Evolutionary conservation across 2,797 vertebrate species (phyloP), one percentile per base, ranked within the genome.

Genomic region (Microchirus variegatus): DNA sequence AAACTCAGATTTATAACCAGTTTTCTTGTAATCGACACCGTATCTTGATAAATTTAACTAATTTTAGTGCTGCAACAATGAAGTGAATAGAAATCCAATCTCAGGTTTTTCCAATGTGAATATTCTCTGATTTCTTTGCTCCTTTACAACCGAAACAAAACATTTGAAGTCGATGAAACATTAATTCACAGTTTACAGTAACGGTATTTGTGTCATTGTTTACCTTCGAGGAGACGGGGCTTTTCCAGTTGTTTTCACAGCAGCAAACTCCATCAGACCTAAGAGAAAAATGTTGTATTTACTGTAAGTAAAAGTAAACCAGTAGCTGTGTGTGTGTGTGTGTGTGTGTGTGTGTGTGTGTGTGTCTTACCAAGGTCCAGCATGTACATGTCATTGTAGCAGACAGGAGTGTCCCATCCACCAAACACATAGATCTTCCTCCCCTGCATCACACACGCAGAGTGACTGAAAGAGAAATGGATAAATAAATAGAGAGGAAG

Each of bases 201-300:
- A n/a, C n/a, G n/a, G n/a, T n/a, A n/a, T n/a, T n/a, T n/a, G n/a
- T n/a, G n/a, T n/a, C n/a, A n/a, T n/a, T n/a, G n/a, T n/a, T n/a
- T n/a, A 94, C 94, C 93, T 94, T 67, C 94, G 88, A 59, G 93
- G 91, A 19, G 93, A 92, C 0, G 94, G 94, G 13, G 75, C 67
- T 41, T 75, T 80, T 31, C 94, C 94, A 14, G 31, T 77, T 5
- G 90, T 91, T 80, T 82, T 88, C 43, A 95, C 91, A 17, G 65
- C 63, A 49, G 92, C 93, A 82, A 95, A 95, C 85, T 95, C 94
- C 94, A 95, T 95, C 57, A 95, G 79, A 43, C 93, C 94, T 95
- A 19, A 55, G 38, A 77, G 18, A 70, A 18, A 37, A 5, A 63
- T n/a, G n/a, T 15, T 16, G n/a, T 44, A 16, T 17, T 9, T 17